Evolutionary conservation across 2,888 invertebrate species (phyloP).

Genomic region (Acronicta leporina): DNA sequence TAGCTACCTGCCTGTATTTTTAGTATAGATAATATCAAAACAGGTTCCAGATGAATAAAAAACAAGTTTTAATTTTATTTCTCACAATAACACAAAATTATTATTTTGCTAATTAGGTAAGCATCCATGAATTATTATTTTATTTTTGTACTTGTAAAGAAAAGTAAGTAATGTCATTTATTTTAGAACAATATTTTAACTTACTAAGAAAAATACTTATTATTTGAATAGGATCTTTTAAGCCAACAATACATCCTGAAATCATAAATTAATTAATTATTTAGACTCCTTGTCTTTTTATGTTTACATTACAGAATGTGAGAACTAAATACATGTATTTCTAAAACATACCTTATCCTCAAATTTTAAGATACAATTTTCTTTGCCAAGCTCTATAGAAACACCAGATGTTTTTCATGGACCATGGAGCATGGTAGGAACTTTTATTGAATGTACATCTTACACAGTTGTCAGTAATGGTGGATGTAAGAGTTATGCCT

Average conservation of each 20-base stretch:
- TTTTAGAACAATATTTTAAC: not conserved
- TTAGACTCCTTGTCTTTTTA: slow-evolving; percentile 27
- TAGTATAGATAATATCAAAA: not conserved
- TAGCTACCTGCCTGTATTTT: not conserved
- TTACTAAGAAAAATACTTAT: not conserved
- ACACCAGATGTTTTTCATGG: slow-evolving; percentile 47
- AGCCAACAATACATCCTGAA: slow-evolving; percentile 15
- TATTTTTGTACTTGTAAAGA: no score
- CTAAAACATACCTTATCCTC: slow-evolving; percentile 10
- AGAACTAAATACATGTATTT: not conserved
- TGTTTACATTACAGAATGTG: slow-evolving; percentile 40
- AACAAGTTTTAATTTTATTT: not conserved
- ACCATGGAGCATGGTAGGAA: slow-evolving; percentile 16
- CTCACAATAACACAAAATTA: no score
- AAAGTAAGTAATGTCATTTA: not conserved
- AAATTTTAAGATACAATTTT: slow-evolving; percentile 3
- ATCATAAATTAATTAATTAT: slow-evolving; percentile 40
- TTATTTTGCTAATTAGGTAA: no score
- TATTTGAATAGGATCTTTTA: not conserved
- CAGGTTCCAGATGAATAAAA: not conserved
- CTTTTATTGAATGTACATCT: slow-evolving; percentile 45
- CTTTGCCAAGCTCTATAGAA: not conserved
- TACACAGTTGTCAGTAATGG: slow-evolving; percentile 39
- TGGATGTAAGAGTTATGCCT: slow-evolving; percentile 36
- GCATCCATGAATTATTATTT: no score